Percentiles rank a stretch among this genome's conserved stretches.
These are phyloP conservation scores for Erpornis zantholeuca DNA, from an alignment of 2,113 vertebrate species.

Conservation along the genomic window DNA sequence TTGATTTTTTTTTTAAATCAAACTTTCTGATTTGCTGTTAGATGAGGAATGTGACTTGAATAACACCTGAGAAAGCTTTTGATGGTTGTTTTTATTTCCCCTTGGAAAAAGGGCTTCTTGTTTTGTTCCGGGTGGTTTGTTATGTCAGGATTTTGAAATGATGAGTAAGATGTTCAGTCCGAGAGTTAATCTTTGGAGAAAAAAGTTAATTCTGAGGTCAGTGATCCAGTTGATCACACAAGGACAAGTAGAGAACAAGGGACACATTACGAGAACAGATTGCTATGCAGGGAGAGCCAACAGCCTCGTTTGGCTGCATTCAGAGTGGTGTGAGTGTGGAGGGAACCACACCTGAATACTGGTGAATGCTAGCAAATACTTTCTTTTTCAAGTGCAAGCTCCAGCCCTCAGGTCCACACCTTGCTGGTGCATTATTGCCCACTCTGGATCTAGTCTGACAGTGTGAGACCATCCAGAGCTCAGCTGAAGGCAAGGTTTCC, in stretches of 20 bases:
- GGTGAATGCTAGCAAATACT: neutral
- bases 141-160: neutral
- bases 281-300: neutral
- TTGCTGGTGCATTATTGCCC: neutral
- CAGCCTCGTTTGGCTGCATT: neutral
- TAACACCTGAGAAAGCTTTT: neutral
- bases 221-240: neutral
- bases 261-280: rapidly evolving
- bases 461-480: neutral
- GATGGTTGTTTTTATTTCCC: neutral
- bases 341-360: neutral
- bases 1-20: neutral
- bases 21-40: neutral
- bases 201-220: neutral
- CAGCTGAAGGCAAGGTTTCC: neutral
- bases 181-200: neutral
- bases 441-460: neutral
- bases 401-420: neutral
- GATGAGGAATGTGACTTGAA: neutral
- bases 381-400: neutral
- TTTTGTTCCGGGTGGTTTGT: neutral
- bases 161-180: neutral
- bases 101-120: neutral
- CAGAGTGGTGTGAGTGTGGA: neutral
- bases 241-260: neutral